Percentiles rank a stretch among this genome's conserved stretches.
phyloP scores from a whole-genome alignment of 2,113 vertebrate species.

The Rhynchopsitta pachyrhyncha region DNA sequence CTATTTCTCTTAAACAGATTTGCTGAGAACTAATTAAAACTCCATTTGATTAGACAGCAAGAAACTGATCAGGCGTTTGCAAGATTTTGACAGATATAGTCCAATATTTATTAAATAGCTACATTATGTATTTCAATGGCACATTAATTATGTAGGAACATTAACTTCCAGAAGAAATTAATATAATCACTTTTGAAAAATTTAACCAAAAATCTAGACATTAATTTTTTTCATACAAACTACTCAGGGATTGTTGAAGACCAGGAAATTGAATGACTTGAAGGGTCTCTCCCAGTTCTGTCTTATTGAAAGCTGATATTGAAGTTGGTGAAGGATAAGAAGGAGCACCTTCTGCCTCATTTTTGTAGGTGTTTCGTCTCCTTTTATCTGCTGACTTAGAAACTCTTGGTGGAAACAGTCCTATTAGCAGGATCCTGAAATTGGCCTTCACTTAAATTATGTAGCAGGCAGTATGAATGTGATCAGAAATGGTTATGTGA shows the following conservation, averaged over 20 bases:
- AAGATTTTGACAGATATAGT: neutral
- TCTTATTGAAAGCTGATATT: neutral
- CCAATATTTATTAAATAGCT: slow-evolving; percentile 6
- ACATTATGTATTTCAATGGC: slow-evolving; percentile 1
- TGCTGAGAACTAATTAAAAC: slow-evolving; percentile 13
- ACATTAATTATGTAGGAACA: slow-evolving; percentile 37
- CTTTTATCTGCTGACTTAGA: neutral
- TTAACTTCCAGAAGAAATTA: slow-evolving; percentile 52
- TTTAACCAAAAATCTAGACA: neutral
- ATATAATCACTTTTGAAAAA: slow-evolving; percentile 35
- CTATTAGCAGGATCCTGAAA: neutral
- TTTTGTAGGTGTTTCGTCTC: neutral
- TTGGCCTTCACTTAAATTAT: neutral
- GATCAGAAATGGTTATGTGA: neutral
- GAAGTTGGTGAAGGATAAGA: neutral
- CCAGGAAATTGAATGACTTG: neutral
- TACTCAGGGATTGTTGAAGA: neutral
- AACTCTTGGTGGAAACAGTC: neutral
- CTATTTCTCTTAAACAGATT: slow-evolving; percentile 2
- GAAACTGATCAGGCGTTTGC: neutral
- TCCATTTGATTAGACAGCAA: neutral
- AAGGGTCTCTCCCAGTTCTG: neutral
- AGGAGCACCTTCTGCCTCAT: neutral
- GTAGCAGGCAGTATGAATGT: neutral
- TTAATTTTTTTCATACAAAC: neutral